A percentile compares a stretch with the other conserved stretches of the same genome.
Conservation (phyloP, 2,888 invertebrate species). For the Nasonovia ribisnigri region DNA sequence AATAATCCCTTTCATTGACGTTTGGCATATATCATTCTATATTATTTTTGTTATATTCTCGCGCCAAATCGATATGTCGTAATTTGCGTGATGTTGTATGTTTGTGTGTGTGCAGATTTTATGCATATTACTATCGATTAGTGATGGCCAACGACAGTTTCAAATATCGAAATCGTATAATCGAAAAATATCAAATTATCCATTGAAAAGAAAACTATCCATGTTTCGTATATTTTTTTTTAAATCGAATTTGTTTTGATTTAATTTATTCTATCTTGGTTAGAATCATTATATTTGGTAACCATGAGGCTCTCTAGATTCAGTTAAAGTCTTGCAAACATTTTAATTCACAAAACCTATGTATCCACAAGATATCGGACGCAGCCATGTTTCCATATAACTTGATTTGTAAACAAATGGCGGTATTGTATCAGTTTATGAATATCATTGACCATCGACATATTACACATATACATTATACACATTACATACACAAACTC, state of each 20-base stretch:
- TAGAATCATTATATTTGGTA: background rate
- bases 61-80: constrained; percentile 22
- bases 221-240: background rate
- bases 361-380: background rate
- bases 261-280: background rate
- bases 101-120: background rate
- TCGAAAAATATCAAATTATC: background rate
- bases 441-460: background rate
- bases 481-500: background rate
- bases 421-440: background rate
- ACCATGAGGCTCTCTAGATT: background rate
- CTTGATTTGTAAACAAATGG: no score
- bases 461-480: background rate
- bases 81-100: background rate
- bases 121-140: background rate
- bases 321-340: background rate
- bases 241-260: background rate
- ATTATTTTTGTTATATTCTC: background rate
- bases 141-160: background rate
- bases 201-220: background rate
- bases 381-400: background rate
- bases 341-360: background rate
- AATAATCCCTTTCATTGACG: constrained; percentile 14
- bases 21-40: background rate
- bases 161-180: background rate